phyloP scores from a whole-genome alignment of 1,140 invertebrate genomes.

The Helicoverpa armigera region DNA sequence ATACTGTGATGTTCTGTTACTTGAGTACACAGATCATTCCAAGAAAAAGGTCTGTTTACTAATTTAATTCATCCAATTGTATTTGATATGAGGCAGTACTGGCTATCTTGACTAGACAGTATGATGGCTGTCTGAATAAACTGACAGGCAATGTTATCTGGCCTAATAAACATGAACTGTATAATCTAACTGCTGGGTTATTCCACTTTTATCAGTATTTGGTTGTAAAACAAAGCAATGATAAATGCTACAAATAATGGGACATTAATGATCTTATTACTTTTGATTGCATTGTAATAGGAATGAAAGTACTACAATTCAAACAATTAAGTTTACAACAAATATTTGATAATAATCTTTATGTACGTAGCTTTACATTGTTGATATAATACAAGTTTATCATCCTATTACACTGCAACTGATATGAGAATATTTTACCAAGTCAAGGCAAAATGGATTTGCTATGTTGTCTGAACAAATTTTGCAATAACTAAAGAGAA shows the following conservation, averaged over 20 bases:
- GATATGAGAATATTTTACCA: no score
- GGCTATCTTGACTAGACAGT: neutral
- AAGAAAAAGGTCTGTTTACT: neutral
- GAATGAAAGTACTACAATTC: neutral
- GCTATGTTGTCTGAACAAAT: no score
- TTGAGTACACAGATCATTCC: neutral
- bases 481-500: no score
- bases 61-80: no score
- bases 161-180: slow-evolving; percentile 3
- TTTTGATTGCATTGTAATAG: neutral
- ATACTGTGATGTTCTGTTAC: neutral
- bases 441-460: no score
- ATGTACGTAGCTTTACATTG: neutral
- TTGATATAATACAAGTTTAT: no score
- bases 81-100: neutral
- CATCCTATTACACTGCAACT: no score
- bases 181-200: slow-evolving; percentile 7
- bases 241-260: slow-evolving; percentile 2
- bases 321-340: no score
- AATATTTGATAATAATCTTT: neutral
- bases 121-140: neutral
- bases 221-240: slow-evolving; percentile 2
- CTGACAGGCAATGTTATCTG: neutral
- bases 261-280: neutral
- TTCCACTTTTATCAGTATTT: slow-evolving; percentile 29